Percentiles rank a stretch among this genome's conserved stretches.
phyloP scores from a whole-genome alignment of 2,888 invertebrate genomes.

The Pegoplata infirma region DNA sequence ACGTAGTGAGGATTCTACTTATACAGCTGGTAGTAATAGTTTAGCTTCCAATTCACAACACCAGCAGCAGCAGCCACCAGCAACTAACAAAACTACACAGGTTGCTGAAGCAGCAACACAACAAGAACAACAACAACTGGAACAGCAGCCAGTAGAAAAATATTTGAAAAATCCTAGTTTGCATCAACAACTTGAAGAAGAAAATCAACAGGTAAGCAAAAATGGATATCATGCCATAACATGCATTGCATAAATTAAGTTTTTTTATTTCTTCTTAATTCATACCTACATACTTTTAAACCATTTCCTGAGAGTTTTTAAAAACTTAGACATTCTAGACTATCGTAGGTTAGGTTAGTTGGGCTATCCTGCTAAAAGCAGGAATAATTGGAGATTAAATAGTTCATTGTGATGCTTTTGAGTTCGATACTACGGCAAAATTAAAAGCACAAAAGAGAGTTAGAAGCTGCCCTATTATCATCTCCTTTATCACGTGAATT shows the following conservation, averaged over 20 bases:
- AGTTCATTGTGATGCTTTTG: too few species aligned
- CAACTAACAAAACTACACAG: not conserved
- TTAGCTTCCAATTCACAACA: constrained; percentile 47
- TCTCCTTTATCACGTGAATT: too few species aligned
- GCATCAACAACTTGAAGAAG: constrained; percentile 3
- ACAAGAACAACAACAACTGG: constrained; percentile 1
- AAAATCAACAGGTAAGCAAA: constrained; percentile 55
- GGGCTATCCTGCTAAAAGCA: too few species aligned
- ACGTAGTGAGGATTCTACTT: constrained; percentile 72
- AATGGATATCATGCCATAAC: constrained; percentile 5
- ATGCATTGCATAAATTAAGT: constrained; percentile 21
- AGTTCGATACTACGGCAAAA: too few species aligned
- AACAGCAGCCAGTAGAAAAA: constrained; percentile 26
- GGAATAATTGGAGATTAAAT: too few species aligned
- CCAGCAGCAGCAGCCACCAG: constrained; percentile 25
- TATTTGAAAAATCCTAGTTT: constrained; percentile 26
- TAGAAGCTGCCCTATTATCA: too few species aligned
- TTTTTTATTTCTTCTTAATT: too few species aligned
- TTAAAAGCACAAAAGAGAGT: too few species aligned
- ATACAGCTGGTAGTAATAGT: constrained; percentile 62
- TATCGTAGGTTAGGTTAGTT: too few species aligned
- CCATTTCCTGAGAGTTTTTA: too few species aligned
- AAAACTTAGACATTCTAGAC: too few species aligned
- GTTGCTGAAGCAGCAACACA: constrained; percentile 5
- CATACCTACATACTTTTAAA: too few species aligned